phyloP scores from a whole-genome alignment of 2,888 invertebrate species.

The Catocala nupta region DNA sequence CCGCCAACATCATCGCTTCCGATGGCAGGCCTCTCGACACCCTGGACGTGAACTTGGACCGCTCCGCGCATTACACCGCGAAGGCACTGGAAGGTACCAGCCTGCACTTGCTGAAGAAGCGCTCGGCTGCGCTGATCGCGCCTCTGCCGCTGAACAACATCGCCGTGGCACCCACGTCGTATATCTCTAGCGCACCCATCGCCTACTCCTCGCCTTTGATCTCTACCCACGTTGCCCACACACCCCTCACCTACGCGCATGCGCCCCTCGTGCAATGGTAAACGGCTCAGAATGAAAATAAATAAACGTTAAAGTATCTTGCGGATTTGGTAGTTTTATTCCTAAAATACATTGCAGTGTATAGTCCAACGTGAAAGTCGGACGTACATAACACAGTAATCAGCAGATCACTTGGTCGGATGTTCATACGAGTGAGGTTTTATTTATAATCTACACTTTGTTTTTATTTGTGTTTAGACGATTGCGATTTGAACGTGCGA shows the following conservation, averaged over 20 bases:
- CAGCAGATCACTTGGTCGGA: too few relatives aligned
- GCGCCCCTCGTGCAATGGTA: constrained; percentile 34
- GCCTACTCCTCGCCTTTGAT: constrained; percentile 50
- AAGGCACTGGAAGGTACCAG: constrained; percentile 60
- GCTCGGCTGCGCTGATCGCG: constrained; percentile 58
- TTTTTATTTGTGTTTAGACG: too few relatives aligned
- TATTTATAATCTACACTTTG: too few relatives aligned
- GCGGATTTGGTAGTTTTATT: too few relatives aligned
- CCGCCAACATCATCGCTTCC: constrained; percentile 74
- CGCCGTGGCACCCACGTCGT: constrained; percentile 14
- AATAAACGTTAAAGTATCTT: too few relatives aligned
- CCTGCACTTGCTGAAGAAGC: constrained; percentile 70
- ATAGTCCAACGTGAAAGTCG: too few relatives aligned
- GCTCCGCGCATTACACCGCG: constrained; percentile 72
- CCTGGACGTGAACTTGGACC: constrained; percentile 78
- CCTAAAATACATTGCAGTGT: too few relatives aligned
- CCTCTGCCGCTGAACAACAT: constrained; percentile 51
- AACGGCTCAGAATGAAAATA: constrained; percentile 1
- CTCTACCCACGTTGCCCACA: constrained; percentile 11
- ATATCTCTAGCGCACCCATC: constrained; percentile 30
- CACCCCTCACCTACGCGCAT: constrained; percentile 34
- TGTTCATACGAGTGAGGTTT: too few relatives aligned
- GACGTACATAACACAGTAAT: too few relatives aligned
- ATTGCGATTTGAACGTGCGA: too few relatives aligned
- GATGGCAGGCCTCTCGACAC: constrained; percentile 82